Base-by-base conservation (phyloP, 2,888 invertebrate genomes). In the Netelia fuscicornis region DNA sequence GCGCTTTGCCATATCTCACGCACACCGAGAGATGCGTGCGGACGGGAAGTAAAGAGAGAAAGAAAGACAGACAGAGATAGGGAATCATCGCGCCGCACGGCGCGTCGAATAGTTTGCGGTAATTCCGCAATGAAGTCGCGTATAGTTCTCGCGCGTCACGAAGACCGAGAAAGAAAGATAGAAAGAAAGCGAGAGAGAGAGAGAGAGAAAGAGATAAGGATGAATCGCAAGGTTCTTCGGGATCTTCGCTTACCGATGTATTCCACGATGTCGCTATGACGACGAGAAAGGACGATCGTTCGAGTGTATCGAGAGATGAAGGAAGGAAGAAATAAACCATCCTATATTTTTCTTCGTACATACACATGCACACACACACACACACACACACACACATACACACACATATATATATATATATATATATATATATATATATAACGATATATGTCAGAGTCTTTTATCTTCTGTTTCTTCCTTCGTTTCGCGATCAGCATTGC, bases 1-100 rank as follows among this genome's bases (percentile, higher is more conserved):
- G 37, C 52, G 86, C 89, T 88, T 90, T 90, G 90, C 91, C 91
- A 92, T 92, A 92, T 92, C 91, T 92, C 90, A 91, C 90, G 89
- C 89, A 89, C 88, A 30, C 86, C 89, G 86, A 52, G 65, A 56
- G 6, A 17, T 25, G 54, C 60, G 62, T 79, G 54, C 17, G 58
- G 60, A 65, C 17, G 70, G 23, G 48, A 37, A 8, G 42, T 42
- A 42, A 2, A 71, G 54, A 42, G 23, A 37, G 17, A 20, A 37
- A 20, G 20, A 20, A 20, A 20, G 20, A 20, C 20, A 17, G 77
- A 54, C 23, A 58, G 25, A 58, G 17, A 60, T 70, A 37, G 64
- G 13, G 48, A 30, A 58, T 70, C 76, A 54, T 81, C 70, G 17
- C 54, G 60, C 56, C 54, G 54, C 52, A 30, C 20, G 42, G 44